A percentile compares a stretch with the other conserved stretches of the same genome.
phyloP scores from a whole-genome alignment of 2,888 invertebrate genomes.

The Rotaria sp. region DNA sequence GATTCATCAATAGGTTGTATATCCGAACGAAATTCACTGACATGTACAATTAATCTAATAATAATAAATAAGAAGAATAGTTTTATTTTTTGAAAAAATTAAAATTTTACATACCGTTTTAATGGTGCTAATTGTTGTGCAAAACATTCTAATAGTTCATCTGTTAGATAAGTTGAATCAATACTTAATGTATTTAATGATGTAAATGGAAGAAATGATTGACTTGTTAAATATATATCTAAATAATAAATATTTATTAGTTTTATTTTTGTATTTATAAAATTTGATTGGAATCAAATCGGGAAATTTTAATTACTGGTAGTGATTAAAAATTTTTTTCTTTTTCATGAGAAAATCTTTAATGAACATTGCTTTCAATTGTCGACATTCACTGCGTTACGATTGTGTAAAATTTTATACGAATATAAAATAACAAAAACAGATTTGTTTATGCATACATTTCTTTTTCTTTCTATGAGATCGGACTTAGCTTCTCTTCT shows the following conservation, averaged over 20 bases:
- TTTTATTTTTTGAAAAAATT: neutral
- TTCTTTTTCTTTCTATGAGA: too few relatives aligned
- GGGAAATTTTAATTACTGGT: too few relatives aligned
- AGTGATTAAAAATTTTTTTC: too few relatives aligned
- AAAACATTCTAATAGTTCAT: neutral
- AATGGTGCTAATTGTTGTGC: neutral
- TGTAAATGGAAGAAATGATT: neutral
- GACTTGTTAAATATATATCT: conserved; percentile 22
- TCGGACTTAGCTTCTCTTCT: too few relatives aligned
- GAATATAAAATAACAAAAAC: too few relatives aligned
- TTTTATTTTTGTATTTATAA: too few relatives aligned
- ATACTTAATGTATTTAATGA: conserved; percentile 26
- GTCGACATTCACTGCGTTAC: too few relatives aligned
- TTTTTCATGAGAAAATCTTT: too few relatives aligned
- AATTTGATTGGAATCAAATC: too few relatives aligned
- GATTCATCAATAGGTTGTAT: neutral
- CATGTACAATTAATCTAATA: conserved; percentile 7
- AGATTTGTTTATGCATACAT: too few relatives aligned
- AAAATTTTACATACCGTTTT: neutral
- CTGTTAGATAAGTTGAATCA: neutral
- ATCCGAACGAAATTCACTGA: neutral
- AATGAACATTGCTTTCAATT: too few relatives aligned
- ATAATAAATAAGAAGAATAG: neutral
- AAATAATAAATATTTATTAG: neutral
- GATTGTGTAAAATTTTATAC: too few relatives aligned